Evolutionary conservation across 2,888 invertebrate species (phyloP).

Genomic region (Rotaria sp.): DNA sequence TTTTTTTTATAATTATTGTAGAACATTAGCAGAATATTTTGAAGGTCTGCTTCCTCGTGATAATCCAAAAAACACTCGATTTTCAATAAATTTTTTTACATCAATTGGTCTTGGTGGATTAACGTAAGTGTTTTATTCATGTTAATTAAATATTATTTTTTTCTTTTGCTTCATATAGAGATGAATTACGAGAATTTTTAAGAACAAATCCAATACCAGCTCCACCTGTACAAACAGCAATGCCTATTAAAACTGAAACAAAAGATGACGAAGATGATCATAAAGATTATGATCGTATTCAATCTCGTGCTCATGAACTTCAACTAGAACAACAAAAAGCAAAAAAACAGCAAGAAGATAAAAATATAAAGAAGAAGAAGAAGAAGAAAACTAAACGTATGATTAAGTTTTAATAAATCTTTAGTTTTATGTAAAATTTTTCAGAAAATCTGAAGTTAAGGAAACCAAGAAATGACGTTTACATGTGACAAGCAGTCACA

Average conservation of each 20-base stretch:
- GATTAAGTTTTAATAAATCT: not conserved
- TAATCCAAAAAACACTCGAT: slow-evolving; percentile 88
- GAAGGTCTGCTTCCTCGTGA: slow-evolving; percentile 86
- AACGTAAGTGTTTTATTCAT: slow-evolving; percentile 61
- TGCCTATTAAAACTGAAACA: not conserved
- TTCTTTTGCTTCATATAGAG: not conserved
- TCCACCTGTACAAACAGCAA: too few relatives aligned
- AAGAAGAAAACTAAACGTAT: too few relatives aligned
- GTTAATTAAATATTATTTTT: not conserved
- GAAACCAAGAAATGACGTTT: too few relatives aligned
- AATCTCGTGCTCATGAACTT: not conserved
- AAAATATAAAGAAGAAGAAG: not conserved
- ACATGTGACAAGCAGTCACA: too few relatives aligned
- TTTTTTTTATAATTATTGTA: too few relatives aligned
- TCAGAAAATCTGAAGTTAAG: too few relatives aligned
- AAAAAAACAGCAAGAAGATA: not conserved
- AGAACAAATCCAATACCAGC: not conserved
- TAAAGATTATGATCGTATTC: not conserved
- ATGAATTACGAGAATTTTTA: slow-evolving; percentile 3
- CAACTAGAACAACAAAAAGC: not conserved
- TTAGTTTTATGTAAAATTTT: too few relatives aligned
- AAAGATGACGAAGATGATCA: not conserved
- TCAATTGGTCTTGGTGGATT: slow-evolving; percentile 90
- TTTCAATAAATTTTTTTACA: slow-evolving; percentile 94
- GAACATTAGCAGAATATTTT: slow-evolving; percentile 76